Evolutionary conservation across 2,888 invertebrate species (phyloP).

Genomic region (Lampropteryx suffumata): DNA sequence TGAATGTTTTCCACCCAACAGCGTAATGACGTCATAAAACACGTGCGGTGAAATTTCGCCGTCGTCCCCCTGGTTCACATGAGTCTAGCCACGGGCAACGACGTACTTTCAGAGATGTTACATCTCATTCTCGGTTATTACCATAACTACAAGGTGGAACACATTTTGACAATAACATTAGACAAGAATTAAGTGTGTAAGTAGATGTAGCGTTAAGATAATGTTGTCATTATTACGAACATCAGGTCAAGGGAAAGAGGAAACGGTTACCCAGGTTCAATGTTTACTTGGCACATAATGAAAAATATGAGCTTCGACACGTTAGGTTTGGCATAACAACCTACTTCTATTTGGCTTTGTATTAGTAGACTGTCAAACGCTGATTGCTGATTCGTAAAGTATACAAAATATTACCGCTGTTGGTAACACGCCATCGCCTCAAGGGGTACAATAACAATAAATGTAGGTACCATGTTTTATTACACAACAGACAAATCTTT

Average conservation of each 20-base stretch:
- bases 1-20: constrained; percentile 17
- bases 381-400: too few species aligned
- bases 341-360: too few species aligned
- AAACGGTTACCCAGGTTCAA: too few species aligned
- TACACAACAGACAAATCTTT: not conserved
- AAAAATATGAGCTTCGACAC: too few species aligned
- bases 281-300: not conserved
- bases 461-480: too few species aligned
- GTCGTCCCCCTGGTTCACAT: constrained; percentile 18
- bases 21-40: constrained; percentile 32
- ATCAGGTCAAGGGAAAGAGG: not conserved
- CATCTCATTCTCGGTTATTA: constrained; percentile 2
- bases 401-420: too few species aligned
- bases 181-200: not conserved
- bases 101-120: not conserved
- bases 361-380: too few species aligned
- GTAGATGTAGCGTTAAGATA: constrained; percentile 1
- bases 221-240: not conserved
- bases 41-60: constrained; percentile 22
- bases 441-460: not conserved
- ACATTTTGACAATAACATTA: not conserved
- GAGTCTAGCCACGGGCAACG: constrained; percentile 14
- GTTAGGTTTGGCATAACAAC: too few species aligned
- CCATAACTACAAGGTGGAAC: constrained; percentile 7
- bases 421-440: too few species aligned